Evolutionary conservation across 2,888 invertebrate genomes (phyloP).

Genomic region (Ceratothoa steindachneri): DNA sequence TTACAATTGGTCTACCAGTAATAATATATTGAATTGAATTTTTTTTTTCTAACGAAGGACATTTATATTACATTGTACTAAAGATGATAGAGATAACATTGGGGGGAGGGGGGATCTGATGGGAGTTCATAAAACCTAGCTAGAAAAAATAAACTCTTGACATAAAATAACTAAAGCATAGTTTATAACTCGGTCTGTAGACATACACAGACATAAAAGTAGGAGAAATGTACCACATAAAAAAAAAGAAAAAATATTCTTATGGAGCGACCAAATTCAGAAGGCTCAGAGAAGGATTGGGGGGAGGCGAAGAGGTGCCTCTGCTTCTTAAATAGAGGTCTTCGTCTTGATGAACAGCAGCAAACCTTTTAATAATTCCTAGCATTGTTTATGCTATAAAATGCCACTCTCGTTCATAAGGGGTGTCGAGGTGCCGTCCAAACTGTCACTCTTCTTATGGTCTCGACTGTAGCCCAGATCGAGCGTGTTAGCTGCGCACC

Average conservation of each 20-base stretch:
- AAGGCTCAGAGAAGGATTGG: too few relatives aligned
- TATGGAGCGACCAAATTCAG: too few relatives aligned
- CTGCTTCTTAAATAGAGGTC: too few relatives aligned
- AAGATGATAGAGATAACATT: not conserved
- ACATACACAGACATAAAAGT: too few relatives aligned
- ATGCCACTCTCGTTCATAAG: constrained; percentile 46
- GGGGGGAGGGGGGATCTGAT: too few relatives aligned
- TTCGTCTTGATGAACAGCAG: not conserved
- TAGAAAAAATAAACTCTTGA: too few relatives aligned
- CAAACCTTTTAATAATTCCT: not conserved
- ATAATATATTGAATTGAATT: not conserved
- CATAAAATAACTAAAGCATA: too few relatives aligned
- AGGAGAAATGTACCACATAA: too few relatives aligned
- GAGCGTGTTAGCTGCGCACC: constrained; percentile 28
- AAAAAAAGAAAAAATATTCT: too few relatives aligned
- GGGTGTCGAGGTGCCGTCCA: constrained; percentile 48
- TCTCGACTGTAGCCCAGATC: constrained; percentile 79
- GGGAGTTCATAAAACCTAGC: too few relatives aligned
- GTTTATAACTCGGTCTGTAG: too few relatives aligned
- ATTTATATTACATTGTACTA: not conserved
- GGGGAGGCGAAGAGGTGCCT: too few relatives aligned
- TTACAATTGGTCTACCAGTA: not conserved
- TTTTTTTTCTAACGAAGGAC: not conserved
- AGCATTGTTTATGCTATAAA: constrained; percentile 33
- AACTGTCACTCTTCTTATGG: constrained; percentile 55